Evolutionary conservation across 2,797 vertebrate species (phyloP).

Genomic region (Anableps anableps): DNA sequence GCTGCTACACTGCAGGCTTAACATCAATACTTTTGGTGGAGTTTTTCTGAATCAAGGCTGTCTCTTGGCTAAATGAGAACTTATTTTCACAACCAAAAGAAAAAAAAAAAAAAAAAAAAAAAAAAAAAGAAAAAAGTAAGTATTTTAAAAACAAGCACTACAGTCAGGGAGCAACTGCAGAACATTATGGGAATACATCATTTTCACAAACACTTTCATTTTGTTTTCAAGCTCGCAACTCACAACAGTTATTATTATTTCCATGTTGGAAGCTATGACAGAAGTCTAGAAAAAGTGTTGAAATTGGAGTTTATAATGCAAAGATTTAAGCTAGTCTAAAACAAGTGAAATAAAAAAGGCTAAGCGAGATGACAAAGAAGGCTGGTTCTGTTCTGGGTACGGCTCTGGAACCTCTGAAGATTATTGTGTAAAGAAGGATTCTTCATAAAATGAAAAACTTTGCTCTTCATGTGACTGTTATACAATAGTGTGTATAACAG

Average conservation of each 20-base stretch:
- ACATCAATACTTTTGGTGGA: slow-evolving; percentile 37
- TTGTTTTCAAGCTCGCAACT: background rate
- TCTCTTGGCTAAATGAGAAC: slow-evolving; percentile 17
- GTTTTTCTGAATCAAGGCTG: slow-evolving; percentile 18
- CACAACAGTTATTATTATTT: background rate
- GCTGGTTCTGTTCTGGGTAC: background rate
- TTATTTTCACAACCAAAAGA: slow-evolving; percentile 7
- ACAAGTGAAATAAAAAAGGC: background rate
- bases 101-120: background rate
- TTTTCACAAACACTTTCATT: background rate
- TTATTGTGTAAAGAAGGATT: background rate
- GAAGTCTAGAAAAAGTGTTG: background rate
- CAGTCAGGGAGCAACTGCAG: background rate
- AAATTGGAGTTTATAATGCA: background rate
- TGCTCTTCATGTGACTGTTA: background rate
- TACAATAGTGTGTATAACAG: too few species aligned
- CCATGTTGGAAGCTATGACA: background rate
- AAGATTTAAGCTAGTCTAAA: background rate
- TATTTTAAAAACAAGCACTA: background rate
- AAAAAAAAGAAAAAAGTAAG: background rate
- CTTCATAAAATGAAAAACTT: too few species aligned
- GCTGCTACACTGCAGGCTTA: slow-evolving; percentile 33
- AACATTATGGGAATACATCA: background rate
- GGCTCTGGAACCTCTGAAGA: background rate
- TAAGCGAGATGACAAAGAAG: background rate